A percentile compares a stretch with the other conserved stretches of the same genome.
Evolutionary conservation across 2,113 vertebrate genomes (phyloP).

Genomic region (Hippocampus guttulatus): DNA sequence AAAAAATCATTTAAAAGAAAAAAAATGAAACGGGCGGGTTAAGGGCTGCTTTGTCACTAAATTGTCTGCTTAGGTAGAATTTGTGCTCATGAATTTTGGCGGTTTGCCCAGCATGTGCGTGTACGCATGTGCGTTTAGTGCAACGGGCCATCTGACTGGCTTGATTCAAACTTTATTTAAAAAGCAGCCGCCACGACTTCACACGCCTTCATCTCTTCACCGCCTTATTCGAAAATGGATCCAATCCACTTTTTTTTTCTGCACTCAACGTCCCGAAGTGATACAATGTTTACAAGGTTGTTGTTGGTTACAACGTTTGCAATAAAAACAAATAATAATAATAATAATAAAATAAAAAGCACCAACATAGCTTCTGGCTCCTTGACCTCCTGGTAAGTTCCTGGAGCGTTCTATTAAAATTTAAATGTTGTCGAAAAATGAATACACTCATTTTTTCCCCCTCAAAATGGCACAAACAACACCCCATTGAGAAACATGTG

Average conservation of each 20-base stretch:
- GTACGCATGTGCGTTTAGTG: conserved; percentile 56
- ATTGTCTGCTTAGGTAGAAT: conserved; percentile 39
- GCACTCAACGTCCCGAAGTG: not conserved
- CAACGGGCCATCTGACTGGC: conserved; percentile 44
- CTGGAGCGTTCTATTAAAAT: no score
- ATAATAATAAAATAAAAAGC: no score
- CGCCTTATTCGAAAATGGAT: not conserved
- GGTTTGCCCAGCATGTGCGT: conserved; percentile 39
- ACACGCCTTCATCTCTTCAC: not conserved
- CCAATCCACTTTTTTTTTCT: not conserved
- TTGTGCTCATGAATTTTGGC: conserved; percentile 50
- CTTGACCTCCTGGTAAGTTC: no score
- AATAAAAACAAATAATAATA: no score
- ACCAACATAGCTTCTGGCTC: no score
- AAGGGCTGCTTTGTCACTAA: conserved; percentile 5
- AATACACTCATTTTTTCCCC: no score
- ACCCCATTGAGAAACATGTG: no score
- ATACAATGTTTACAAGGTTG: not conserved
- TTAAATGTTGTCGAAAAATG: no score
- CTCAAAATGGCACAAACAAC: no score
- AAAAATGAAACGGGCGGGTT: not conserved
- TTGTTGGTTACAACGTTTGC: no score
- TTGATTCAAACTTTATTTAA: conserved; percentile 6
- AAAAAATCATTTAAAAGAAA: not conserved
- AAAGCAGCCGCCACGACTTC: not conserved